Percentiles rank a stretch among this genome's conserved stretches.
phyloP scores from a whole-genome alignment of 2,888 invertebrate species.

The Thumatha senex region DNA sequence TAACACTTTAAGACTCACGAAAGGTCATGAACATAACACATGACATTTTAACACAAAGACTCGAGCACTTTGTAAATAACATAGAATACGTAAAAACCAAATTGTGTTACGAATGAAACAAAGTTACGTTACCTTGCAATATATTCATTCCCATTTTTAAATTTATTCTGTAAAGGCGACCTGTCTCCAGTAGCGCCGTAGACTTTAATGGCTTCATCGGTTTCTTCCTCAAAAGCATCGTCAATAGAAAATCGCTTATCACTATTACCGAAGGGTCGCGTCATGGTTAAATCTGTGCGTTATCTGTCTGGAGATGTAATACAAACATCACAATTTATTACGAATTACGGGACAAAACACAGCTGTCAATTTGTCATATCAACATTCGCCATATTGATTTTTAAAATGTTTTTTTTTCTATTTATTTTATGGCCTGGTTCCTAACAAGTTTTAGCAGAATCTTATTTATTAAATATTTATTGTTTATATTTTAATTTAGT shows the following conservation, averaged over 20 bases:
- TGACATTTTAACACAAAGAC: conserved; percentile 47
- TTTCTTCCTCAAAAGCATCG: conserved; percentile 93
- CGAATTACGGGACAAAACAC: conserved; percentile 60
- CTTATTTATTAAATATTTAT: no score
- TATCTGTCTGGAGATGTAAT: conserved; percentile 57
- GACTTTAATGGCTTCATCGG: conserved; percentile 91
- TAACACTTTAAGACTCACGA: conserved; percentile 59
- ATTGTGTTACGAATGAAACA: neutral
- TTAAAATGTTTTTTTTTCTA: conserved; percentile 10
- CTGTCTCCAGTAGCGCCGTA: conserved; percentile 90
- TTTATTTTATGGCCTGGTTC: no score
- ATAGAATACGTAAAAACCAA: conserved; percentile 1
- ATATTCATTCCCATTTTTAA: conserved; percentile 72
- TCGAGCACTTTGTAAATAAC: conserved; percentile 4
- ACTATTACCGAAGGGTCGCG: conserved; percentile 74
- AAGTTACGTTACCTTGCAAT: conserved; percentile 54
- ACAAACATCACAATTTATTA: conserved; percentile 65
- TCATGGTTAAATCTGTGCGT: conserved; percentile 67
- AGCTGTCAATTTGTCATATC: conserved; percentile 79
- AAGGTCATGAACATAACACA: conserved; percentile 69
- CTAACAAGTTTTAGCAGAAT: no score
- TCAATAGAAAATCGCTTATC: conserved; percentile 91
- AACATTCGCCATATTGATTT: conserved; percentile 79
- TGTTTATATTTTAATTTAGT: no score
- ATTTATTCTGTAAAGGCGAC: conserved; percentile 84